phyloP scores from a whole-genome alignment of 2,113 vertebrate species.

The Chionis minor region DNA sequence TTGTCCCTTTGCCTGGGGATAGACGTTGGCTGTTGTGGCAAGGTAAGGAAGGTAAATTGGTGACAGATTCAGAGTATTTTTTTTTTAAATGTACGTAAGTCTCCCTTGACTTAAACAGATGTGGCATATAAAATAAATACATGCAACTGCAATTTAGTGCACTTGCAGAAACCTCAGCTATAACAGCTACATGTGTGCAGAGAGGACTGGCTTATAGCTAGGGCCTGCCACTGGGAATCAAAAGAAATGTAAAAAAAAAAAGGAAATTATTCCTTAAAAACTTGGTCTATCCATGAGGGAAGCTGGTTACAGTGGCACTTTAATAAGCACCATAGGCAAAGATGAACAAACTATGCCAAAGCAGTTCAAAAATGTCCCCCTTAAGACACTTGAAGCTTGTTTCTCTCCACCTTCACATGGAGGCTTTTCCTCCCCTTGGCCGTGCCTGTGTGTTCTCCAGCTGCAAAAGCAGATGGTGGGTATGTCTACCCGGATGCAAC shows the following conservation, averaged over 20 bases:
- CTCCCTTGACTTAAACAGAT: slow-evolving; percentile 16
- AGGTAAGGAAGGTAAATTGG: slow-evolving; percentile 34
- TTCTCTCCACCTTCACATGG: not conserved
- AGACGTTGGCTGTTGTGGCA: not conserved
- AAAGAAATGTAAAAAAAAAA: not conserved
- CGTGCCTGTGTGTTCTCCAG: not conserved
- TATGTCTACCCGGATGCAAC: not conserved
- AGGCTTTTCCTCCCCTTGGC: not conserved
- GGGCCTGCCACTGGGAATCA: not conserved
- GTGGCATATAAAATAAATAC: not conserved
- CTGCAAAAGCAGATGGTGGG: not conserved
- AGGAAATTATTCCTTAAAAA: not conserved
- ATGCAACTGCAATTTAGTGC: not conserved
- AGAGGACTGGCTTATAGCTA: not conserved
- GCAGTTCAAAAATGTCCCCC: not conserved
- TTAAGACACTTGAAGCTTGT: not conserved
- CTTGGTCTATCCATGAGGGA: not conserved
- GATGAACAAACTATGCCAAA: not conserved
- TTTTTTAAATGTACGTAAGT: not conserved
- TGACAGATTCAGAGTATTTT: not conserved
- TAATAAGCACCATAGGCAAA: not conserved
- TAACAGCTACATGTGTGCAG: not conserved
- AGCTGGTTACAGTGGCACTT: not conserved
- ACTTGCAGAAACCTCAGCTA: not conserved
- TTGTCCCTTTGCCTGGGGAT: not conserved